Evolutionary conservation across 92 coral and sea anemone species (phyloP).

Genomic region (Paragorgia papillata): DNA sequence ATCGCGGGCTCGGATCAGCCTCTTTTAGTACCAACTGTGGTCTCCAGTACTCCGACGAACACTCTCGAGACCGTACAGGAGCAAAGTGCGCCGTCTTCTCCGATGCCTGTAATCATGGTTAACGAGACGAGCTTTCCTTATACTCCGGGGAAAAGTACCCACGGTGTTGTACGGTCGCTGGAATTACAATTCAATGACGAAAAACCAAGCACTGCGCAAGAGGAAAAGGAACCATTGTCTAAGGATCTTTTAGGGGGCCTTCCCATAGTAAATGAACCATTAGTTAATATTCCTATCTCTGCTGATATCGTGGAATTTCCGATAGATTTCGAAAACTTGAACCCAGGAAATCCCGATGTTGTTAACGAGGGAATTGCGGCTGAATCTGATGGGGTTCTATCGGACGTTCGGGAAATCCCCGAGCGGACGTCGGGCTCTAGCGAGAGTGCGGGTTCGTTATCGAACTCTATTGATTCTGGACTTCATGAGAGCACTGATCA

Average conservation of each 20-base stretch:
- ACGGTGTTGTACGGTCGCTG: slow-evolving; percentile 27
- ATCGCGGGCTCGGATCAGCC: no score
- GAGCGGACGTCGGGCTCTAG: background rate
- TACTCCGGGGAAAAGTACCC: slow-evolving; percentile 5
- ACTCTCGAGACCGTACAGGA: slow-evolving; percentile 38
- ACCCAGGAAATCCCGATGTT: background rate
- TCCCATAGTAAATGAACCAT: slow-evolving; percentile 9
- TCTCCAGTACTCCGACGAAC: slow-evolving; percentile 27
- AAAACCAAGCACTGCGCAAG: background rate
- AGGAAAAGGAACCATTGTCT: slow-evolving; percentile 10
- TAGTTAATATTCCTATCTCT: background rate
- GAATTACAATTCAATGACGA: slow-evolving; percentile 29
- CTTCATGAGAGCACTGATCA: slow-evolving; percentile 39
- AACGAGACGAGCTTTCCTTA: slow-evolving; percentile 40
- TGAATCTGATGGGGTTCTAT: background rate
- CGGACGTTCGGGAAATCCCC: background rate
- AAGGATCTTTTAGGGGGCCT: slow-evolving; percentile 17
- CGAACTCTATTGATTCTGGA: slow-evolving; percentile 38
- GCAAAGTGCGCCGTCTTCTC: slow-evolving; percentile 34
- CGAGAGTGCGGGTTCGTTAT: background rate
- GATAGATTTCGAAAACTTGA: slow-evolving; percentile 17
- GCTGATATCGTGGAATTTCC: slow-evolving; percentile 19
- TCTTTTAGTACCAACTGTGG: slow-evolving; percentile 2
- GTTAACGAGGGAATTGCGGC: background rate
- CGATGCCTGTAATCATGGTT: background rate